phyloP scores from a whole-genome alignment of 2,797 vertebrate genomes.

The Eremophila alpestris region DNA sequence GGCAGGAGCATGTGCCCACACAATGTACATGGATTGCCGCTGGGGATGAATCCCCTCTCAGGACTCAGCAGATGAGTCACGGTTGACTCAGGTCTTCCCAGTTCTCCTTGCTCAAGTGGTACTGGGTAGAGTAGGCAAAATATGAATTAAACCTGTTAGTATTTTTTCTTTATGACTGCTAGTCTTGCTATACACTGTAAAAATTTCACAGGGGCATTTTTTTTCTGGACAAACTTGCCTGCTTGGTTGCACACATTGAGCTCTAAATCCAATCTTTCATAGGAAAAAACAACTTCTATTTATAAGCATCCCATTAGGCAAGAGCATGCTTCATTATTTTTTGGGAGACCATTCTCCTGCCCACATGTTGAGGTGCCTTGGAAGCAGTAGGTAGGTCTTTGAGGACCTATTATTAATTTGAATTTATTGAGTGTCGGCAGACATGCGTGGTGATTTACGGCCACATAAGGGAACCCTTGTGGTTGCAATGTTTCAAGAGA shows the following conservation, averaged over 20 bases:
- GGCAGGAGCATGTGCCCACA: background rate
- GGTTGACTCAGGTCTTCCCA: background rate
- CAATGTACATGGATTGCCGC: background rate
- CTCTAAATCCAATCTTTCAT: slow-evolving; percentile 33
- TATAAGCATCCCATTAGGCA: slow-evolving; percentile 23
- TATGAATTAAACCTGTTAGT: background rate
- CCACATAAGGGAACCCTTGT: slow-evolving; percentile 51
- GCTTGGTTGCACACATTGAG: background rate
- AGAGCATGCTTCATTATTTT: background rate
- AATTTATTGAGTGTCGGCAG: slow-evolving; percentile 61
- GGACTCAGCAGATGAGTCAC: background rate
- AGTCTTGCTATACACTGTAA: background rate
- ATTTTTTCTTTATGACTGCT: background rate
- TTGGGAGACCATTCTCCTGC: slow-evolving; percentile 25
- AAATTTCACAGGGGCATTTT: background rate
- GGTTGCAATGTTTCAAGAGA: slow-evolving; percentile 3
- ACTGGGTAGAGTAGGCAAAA: background rate
- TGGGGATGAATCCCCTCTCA: background rate
- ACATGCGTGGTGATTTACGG: background rate
- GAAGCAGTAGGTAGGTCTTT: slow-evolving; percentile 26
- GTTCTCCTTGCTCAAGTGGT: background rate
- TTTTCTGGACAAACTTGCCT: background rate
- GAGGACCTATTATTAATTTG: slow-evolving; percentile 51
- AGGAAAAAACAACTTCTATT: slow-evolving; percentile 16
- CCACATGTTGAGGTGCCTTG: slow-evolving; percentile 15